Base-by-base conservation (phyloP, 2,113 vertebrate species). In the Ramphastos sulfuratus region DNA sequence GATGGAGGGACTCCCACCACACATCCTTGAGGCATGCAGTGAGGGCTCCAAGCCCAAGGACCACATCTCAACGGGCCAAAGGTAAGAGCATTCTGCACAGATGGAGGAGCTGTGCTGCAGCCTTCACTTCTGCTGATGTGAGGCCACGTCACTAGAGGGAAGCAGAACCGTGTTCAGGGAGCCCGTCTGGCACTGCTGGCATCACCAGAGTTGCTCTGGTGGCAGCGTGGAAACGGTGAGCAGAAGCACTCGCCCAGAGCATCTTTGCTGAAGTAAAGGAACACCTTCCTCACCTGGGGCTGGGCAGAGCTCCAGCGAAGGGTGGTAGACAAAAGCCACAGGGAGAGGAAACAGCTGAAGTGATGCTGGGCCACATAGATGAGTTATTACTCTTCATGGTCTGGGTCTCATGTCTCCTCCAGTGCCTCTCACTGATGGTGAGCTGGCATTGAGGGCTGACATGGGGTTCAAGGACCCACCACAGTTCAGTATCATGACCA, bases 131-230 rank as follows among this genome's bases (percentile, higher is more conserved):
- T 48, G 81, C 35, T 82, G 91, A 66, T 35, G 46, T 82, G 76
- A 71, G 61, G 39, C 85, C 64, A 4, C 12, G 6, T 92, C 96
- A 86, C 94, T 95, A 96, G 96, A 90, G 93, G 94, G 96, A 94
- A 81, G 93, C 96, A 96, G 87, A 96, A 13, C 69, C 87, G 2
- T 28, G 82, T 56, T 60, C 72, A 23, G 2, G 1, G 71, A 25
- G 67, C 64, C 30, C 72, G 7, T 24, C 30, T 14, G 31, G 73
- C 46, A 1, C 27, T 11, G 59, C 46, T 81, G 89, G 61, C 66
- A 21, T 8, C 35, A 21, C 17, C 80, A 7, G 55, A 6, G 37
- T 82, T 31, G 56, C 92, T 56, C 52, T 66, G 79, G 25, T 0
- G 2, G 12, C 14, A 28, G 48, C 2, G 0, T 25, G 30, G 61